These are phyloP conservation scores for Rotaria macrura DNA, from an alignment of 2,888 invertebrate species.

Conservation along the genomic window DNA sequence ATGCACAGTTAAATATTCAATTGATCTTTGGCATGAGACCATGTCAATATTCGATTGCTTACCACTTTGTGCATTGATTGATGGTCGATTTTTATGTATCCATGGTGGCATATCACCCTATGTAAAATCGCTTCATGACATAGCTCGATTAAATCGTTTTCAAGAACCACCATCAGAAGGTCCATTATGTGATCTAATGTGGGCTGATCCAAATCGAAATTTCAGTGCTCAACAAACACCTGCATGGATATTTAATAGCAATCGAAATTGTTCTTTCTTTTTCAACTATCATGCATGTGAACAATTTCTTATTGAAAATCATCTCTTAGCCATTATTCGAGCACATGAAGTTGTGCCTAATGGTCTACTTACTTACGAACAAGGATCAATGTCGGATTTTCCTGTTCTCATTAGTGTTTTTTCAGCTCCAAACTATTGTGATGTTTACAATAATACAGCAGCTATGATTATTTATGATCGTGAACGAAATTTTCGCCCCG, in stretches of 20 bases:
- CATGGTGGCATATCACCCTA: conserved; percentile 28
- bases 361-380: conserved; percentile 1
- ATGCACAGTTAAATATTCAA: conserved; percentile 28
- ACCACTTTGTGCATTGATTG: conserved; percentile 25
- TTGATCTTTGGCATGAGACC: conserved; percentile 19
- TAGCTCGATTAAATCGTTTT: conserved; percentile 23
- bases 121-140: not conserved
- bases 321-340: conserved; percentile 22
- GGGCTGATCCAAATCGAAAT: conserved; percentile 27
- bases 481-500: not conserved
- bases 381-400: conserved; percentile 11
- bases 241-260: conserved; percentile 10
- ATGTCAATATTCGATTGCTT: conserved; percentile 25
- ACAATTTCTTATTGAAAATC: conserved; percentile 29
- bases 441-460: conserved; percentile 31
- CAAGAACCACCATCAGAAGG: conserved; percentile 26
- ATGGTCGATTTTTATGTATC: conserved; percentile 29
- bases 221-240: not conserved
- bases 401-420: conserved; percentile 28
- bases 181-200: conserved; percentile 28
- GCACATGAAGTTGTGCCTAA: conserved; percentile 31
- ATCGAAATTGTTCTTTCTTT: conserved; percentile 25
- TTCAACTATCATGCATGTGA: conserved; percentile 1
- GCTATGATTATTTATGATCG: conserved; percentile 23
- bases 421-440: conserved; percentile 33